Percentiles rank a stretch among this genome's conserved stretches.
Evolutionary conservation across 2,888 invertebrate genomes (phyloP).

Genomic region (Synergus laeviventris): DNA sequence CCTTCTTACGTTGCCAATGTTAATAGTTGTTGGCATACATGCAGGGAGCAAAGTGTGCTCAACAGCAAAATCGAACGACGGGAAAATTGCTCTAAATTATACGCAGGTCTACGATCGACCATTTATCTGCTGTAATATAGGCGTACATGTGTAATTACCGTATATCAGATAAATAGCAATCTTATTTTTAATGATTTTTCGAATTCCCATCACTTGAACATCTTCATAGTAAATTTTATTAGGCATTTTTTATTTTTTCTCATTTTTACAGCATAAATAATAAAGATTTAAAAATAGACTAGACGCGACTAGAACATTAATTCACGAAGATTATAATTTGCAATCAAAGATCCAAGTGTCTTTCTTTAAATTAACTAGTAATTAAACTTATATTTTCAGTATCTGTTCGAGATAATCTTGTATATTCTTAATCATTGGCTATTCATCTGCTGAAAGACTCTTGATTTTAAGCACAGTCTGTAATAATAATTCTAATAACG

Average conservation of each 20-base stretch:
- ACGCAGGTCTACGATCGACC: slow-evolving; percentile 50
- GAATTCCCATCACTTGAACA: not conserved
- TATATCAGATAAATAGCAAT: slow-evolving; percentile 48
- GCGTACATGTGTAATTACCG: slow-evolving; percentile 50
- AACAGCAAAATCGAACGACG: slow-evolving; percentile 54
- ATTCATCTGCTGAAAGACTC: slow-evolving; percentile 74
- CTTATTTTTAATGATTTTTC: not conserved
- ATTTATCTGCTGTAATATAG: slow-evolving; percentile 51
- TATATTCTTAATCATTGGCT: slow-evolving; percentile 71
- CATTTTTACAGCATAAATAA: not conserved
- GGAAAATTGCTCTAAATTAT: slow-evolving; percentile 56
- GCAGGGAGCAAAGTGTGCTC: slow-evolving; percentile 18
- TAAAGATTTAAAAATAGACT: not conserved
- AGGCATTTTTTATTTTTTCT: not conserved
- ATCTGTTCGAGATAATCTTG: slow-evolving; percentile 65
- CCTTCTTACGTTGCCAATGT: slow-evolving; percentile 23
- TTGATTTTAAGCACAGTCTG: slow-evolving; percentile 74
- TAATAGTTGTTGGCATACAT: slow-evolving; percentile 29
- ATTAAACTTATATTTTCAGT: slow-evolving; percentile 67
- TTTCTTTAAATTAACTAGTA: slow-evolving; percentile 56
- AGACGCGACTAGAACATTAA: not conserved
- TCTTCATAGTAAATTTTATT: not conserved
- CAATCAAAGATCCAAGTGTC: not conserved
- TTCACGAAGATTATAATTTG: not conserved
- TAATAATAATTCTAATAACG: slow-evolving; percentile 74